Conservation (phyloP, 2,888 invertebrate genomes). For the Cheilosia impressa region DNA sequence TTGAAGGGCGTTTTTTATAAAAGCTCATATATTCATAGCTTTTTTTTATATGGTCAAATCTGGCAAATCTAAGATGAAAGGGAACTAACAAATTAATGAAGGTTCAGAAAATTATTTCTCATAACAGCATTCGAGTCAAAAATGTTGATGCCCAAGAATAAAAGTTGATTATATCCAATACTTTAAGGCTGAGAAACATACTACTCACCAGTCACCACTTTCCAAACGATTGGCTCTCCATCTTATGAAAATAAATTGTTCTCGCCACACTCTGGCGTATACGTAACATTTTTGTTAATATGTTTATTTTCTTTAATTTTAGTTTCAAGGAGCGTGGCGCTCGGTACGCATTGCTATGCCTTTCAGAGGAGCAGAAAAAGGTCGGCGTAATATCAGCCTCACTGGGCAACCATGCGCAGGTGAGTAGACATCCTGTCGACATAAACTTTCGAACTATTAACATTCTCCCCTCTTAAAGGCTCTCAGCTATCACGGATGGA, state of each 20-base stretch:
- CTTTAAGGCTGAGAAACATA: too few relatives aligned
- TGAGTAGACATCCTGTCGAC: conserved; percentile 34
- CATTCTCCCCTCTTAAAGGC: conserved; percentile 78
- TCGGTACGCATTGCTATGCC: conserved; percentile 91
- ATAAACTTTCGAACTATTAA: not conserved
- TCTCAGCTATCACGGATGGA: conserved; percentile 90
- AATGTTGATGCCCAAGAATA: too few relatives aligned
- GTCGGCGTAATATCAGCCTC: conserved; percentile 96
- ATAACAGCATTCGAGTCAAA: too few relatives aligned
- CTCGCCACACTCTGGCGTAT: not conserved
- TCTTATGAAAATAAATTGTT: not conserved
- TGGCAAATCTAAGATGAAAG: too few relatives aligned
- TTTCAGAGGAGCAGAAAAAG: conserved; percentile 88
- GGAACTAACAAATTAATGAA: too few relatives aligned
- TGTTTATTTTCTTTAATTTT: conserved; percentile 40
- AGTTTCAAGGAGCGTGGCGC: conserved; percentile 98
- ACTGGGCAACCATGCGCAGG: conserved; percentile 96
- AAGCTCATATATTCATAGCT: too few relatives aligned
- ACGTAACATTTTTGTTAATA: conserved; percentile 6
- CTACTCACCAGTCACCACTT: too few relatives aligned
- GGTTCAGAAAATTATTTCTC: too few relatives aligned
- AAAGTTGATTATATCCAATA: too few relatives aligned
- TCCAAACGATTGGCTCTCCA: too few relatives aligned
- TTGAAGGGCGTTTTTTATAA: too few relatives aligned
- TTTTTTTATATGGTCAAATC: too few relatives aligned